Base-by-base conservation (phyloP, 2,113 vertebrate species). In the Elephas maximus region DNA sequence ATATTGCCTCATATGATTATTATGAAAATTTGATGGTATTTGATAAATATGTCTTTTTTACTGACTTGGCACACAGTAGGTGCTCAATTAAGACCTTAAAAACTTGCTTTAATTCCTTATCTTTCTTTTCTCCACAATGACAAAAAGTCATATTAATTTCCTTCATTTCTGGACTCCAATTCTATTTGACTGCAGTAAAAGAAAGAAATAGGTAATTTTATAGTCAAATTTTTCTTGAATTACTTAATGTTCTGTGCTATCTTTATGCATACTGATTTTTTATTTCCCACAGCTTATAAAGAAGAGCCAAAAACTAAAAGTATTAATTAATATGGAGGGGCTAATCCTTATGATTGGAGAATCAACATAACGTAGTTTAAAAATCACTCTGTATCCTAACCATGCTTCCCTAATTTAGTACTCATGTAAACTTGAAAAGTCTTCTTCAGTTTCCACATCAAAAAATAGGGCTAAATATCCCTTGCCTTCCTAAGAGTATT, bases 141-240 rank as follows among this genome's bases (percentile, higher is more conserved):
- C 3, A n/a, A 86, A 57, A 91, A 8, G 1, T 89, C 21, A 33
- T 17, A 28, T 67, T 93, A 37, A 71, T 88, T 18, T 85, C 26
- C n/a, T 73, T 76, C 33, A 44, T 89, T 80, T 82, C 14, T 83
- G 37, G 1, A 60, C 30, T 86, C 44, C 4, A 93, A n/a, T 0
- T 76, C 45, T 63, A 91, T 74, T 87, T 87, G 41, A 17, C 33
- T 87, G 0, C 73, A 63, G 62, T 78, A 14, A 77, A 71, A 96
- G 88, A 77, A 71, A 96, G 88, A 78, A 89, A 37, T 84, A 17
- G 82, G 5, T 44, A 84, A 79, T 48, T 88, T 69, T 51, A 57
- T 60, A 6, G 23, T 45, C 37, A 67, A 26, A 11, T 62, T 95
- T 91, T 93, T 76, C 78, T 93, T 81, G 44, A 88, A 63, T 84